These are phyloP conservation scores for Chrysolina oricalcia DNA, from an alignment of 2,888 invertebrate species.

Conservation along the genomic window DNA sequence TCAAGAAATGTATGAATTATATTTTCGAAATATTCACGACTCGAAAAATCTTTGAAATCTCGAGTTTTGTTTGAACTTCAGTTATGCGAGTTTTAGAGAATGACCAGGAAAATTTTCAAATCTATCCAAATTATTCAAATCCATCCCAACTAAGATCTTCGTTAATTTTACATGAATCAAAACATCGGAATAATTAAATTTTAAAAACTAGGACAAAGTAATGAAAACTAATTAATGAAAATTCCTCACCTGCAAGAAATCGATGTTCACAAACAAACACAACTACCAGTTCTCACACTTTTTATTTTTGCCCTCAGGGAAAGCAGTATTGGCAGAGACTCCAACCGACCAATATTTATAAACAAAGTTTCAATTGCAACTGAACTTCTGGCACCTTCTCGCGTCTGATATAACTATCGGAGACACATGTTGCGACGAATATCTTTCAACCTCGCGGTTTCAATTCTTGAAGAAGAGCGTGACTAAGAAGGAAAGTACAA, in stretches of 20 bases:
- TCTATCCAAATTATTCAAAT: no score
- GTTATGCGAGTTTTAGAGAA: no score
- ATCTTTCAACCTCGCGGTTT: background rate
- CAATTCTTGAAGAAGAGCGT: background rate
- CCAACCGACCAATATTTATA: constrained; percentile 2
- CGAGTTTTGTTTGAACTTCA: no score
- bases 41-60: no score
- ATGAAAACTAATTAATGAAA: background rate
- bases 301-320: background rate
- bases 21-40: no score
- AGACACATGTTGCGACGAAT: background rate
- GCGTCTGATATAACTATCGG: constrained; percentile 30
- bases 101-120: no score
- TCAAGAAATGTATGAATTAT: no score
- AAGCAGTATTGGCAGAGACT: background rate
- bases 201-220: no score
- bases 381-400: constrained; percentile 36
- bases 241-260: background rate
- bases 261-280: constrained; percentile 8
- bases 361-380: constrained; percentile 37
- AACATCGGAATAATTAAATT: no score
- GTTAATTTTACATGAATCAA: no score
- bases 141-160: no score
- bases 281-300: background rate
- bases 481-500: constrained; percentile 10